Evolutionary conservation across 2,888 invertebrate genomes (phyloP).

Genomic region (Stenurella melanura): DNA sequence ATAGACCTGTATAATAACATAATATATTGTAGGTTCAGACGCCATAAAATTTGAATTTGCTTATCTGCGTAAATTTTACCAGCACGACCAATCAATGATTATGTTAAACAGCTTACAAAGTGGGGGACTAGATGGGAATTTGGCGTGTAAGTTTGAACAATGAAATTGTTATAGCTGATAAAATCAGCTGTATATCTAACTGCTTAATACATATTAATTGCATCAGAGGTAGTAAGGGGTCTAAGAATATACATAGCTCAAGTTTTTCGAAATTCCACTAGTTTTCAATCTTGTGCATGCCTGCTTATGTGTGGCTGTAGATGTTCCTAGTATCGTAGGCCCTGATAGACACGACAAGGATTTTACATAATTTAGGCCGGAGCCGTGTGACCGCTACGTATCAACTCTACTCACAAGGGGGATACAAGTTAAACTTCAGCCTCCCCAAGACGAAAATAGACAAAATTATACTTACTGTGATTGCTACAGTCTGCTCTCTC

Average conservation of each 20-base stretch:
- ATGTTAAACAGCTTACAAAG: conserved; percentile 11
- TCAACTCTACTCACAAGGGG: too few species aligned
- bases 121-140: conserved; percentile 11
- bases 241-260: not conserved
- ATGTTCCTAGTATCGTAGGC: too few species aligned
- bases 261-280: not conserved
- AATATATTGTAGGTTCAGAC: not conserved
- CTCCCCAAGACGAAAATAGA: too few species aligned
- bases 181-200: not conserved
- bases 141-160: conserved; percentile 14
- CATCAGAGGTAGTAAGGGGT: not conserved
- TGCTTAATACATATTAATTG: not conserved
- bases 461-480: too few species aligned
- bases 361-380: too few species aligned
- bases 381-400: too few species aligned
- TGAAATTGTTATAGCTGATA: not conserved
- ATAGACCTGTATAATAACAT: not conserved
- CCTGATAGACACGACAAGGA: too few species aligned
- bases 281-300: too few species aligned
- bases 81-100: conserved; percentile 2
- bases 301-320: too few species aligned
- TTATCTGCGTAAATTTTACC: not conserved
- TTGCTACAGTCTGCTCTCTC: too few species aligned
- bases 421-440: too few species aligned
- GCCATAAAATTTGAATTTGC: not conserved